Base-by-base conservation (phyloP, 2,113 vertebrate genomes). In the Albula goreensis region DNA sequence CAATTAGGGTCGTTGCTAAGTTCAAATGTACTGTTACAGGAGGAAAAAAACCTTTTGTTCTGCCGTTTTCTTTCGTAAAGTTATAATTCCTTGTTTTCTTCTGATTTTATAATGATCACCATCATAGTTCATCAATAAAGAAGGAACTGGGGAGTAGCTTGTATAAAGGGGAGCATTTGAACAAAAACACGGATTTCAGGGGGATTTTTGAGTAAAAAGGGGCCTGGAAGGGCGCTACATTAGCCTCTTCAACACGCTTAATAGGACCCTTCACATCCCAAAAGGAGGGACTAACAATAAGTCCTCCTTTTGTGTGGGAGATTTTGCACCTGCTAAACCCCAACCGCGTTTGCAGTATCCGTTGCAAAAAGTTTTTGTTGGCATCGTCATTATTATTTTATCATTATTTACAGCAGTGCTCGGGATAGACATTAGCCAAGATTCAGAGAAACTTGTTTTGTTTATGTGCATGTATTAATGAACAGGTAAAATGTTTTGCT, bases 271-370 rank as follows among this genome's bases (percentile, higher is more conserved):
- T 87, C 85, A 92, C 80, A 86, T 87, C 89, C 87, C 89, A 87
- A 87, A 82, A 92, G 91, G 87, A 89, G 81, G 84, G 49, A 49
- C n/a, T 78, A 83, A 92, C 91, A 93, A 94, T 87, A 85, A 88
- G 83, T 84, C 83, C 88, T 82, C 51, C 74, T 90, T 86, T 91
- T 90, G 88, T 91, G 81, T 56, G 84, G 84, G 19, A 84, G 88
- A 92, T 89, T 88, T 87, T 91, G 91, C 93, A 94, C 93, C 93
- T 94, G 94, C 92, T 93, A 86, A 91, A 91, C 88, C 89, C 86
- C 83, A 89, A 57, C 87, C 84, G 63, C 83, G 80, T 86, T 85
- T 86, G 84, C 78, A 78, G 88, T 83, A 86, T 88, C 85, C 85
- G 81, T 82, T 87, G 85, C 89, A 88, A 86, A 87, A 88, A 12